Conservation (phyloP, 2,888 invertebrate species). For the Clusia tigrina region DNA sequence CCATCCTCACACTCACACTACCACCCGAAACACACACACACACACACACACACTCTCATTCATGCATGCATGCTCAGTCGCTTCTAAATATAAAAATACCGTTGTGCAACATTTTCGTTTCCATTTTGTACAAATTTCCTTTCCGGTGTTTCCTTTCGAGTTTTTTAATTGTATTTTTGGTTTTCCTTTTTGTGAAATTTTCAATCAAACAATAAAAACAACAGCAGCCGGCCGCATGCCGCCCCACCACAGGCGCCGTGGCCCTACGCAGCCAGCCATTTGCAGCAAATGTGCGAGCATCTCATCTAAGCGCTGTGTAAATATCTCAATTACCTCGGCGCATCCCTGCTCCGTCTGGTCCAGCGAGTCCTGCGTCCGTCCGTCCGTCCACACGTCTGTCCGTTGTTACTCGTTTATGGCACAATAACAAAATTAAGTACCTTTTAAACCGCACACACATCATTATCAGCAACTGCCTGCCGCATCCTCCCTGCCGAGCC, state of each 20-base stretch:
- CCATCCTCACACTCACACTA: too few relatives aligned
- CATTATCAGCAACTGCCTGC: slow-evolving; percentile 15
- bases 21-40: slow-evolving; percentile 29
- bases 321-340: slow-evolving; percentile 39
- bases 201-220: slow-evolving; percentile 40
- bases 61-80: neutral
- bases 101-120: slow-evolving; percentile 10
- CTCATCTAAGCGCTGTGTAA: slow-evolving; percentile 37
- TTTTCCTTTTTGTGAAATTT: slow-evolving; percentile 22
- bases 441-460: slow-evolving; percentile 44
- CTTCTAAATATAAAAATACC: neutral
- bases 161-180: neutral
- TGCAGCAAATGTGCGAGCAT: slow-evolving; percentile 7
- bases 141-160: neutral
- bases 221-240: slow-evolving; percentile 28
- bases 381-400: slow-evolving; percentile 13
- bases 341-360: slow-evolving; percentile 28
- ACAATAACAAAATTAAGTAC: slow-evolving; percentile 53
- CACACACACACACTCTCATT: slow-evolving; percentile 7
- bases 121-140: slow-evolving; percentile 7
- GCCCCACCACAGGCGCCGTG: slow-evolving; percentile 16
- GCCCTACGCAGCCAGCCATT: slow-evolving; percentile 20
- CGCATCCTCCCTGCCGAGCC: neutral
- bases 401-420: slow-evolving; percentile 43
- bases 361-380: neutral